Conservation (phyloP, 2,113 vertebrate species). For the Eupsittula cactorum region DNA sequence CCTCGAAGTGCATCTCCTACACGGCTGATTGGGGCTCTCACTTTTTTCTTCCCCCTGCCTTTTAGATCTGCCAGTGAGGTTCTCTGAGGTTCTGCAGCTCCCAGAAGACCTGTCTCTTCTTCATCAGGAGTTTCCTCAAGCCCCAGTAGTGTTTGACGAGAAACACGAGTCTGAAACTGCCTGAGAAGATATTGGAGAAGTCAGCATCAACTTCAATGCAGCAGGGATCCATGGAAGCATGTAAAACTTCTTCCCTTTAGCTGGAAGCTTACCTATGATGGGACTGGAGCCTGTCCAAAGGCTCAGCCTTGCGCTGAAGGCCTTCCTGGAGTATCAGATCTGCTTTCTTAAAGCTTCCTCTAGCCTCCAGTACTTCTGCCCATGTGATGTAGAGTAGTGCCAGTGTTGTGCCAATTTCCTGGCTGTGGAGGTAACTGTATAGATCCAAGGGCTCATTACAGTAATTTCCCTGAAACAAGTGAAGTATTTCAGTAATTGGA, state of each 20-base stretch:
- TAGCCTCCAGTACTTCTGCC: slow-evolving; percentile 90
- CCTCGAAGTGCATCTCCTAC: slow-evolving; percentile 80
- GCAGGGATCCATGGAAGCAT: not conserved
- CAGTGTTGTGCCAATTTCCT: slow-evolving; percentile 85
- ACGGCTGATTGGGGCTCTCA: slow-evolving; percentile 83
- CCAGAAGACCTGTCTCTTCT: slow-evolving; percentile 18
- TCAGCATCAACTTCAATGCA: not conserved
- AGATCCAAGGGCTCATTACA: slow-evolving; percentile 89
- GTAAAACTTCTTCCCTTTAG: not conserved
- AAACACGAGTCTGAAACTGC: slow-evolving; percentile 91
- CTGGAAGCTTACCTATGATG: slow-evolving; percentile 84
- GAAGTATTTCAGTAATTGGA: not conserved
- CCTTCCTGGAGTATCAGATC: slow-evolving; percentile 90
- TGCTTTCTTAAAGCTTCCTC: slow-evolving; percentile 86
- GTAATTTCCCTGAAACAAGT: slow-evolving; percentile 75
- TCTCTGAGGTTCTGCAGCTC: slow-evolving; percentile 78
- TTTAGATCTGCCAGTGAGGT: slow-evolving; percentile 85
- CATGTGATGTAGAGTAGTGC: slow-evolving; percentile 91
- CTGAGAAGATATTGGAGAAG: slow-evolving; percentile 62
- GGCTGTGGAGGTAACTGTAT: slow-evolving; percentile 88
- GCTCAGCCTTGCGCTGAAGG: slow-evolving; percentile 83
- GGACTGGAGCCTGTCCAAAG: slow-evolving; percentile 85
- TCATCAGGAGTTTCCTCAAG: slow-evolving; percentile 72
- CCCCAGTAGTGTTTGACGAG: slow-evolving; percentile 82
- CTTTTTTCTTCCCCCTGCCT: slow-evolving; percentile 87